Evolutionary conservation across 2,113 vertebrate species (phyloP).

Genomic region (Halcyon malimbica): DNA sequence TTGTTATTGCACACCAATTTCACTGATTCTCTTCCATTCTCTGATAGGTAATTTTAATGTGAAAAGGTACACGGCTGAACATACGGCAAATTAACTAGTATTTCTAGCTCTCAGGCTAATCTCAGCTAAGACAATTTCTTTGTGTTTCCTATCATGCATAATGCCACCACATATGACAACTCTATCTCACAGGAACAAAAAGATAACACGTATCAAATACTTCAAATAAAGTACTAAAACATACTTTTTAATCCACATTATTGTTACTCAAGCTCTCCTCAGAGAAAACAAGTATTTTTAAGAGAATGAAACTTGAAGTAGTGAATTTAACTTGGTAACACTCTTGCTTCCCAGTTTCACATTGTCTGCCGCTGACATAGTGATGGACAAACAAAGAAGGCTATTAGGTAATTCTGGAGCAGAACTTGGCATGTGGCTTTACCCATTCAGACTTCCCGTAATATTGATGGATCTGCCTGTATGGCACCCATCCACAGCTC

Average conservation of each 20-base stretch:
- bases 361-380: not conserved
- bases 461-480: not conserved
- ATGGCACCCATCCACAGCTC: not conserved
- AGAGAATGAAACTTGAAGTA: not conserved
- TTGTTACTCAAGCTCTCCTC: not conserved
- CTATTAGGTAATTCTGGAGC: not conserved
- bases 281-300: not conserved
- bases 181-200: not conserved
- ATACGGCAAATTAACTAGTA: not conserved
- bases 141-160: not conserved
- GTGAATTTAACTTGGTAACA: not conserved
- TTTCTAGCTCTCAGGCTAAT: not conserved
- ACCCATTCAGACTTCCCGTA: not conserved
- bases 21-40: not conserved
- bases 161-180: not conserved
- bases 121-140: not conserved
- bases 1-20: not conserved
- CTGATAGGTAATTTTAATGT: not conserved
- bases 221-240: not conserved
- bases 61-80: not conserved
- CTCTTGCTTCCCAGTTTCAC: not conserved
- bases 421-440: not conserved
- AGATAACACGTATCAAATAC: not conserved
- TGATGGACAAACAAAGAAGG: not conserved
- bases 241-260: not conserved